Conservation (phyloP, 2,888 invertebrate genomes). For the Platynereis dumerilii region DNA sequence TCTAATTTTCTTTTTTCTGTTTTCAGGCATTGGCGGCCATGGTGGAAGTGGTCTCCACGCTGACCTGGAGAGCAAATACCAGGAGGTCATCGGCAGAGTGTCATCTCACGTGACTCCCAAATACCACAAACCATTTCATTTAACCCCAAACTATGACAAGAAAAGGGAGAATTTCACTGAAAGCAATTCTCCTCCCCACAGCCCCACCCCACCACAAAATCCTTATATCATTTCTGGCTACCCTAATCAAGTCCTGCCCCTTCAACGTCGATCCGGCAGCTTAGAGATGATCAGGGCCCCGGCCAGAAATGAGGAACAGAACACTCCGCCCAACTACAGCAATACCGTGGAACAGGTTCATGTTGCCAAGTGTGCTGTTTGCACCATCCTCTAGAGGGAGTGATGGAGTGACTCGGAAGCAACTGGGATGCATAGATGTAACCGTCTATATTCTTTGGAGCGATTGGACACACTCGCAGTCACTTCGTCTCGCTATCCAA, state of each 20-base stretch:
- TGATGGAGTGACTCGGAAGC: no score
- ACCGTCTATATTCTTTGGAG: no score
- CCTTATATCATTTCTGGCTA: no score
- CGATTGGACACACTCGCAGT: no score
- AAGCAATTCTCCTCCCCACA: neutral
- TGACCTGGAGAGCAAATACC: constrained; percentile 58
- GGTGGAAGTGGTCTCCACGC: constrained; percentile 61
- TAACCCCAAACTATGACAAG: constrained; percentile 8
- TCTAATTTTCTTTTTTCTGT: no score
- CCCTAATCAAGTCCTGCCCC: no score
- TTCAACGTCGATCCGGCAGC: neutral
- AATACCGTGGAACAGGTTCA: constrained; percentile 44
- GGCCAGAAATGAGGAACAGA: neutral
- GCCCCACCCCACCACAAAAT: neutral
- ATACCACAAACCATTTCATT: neutral
- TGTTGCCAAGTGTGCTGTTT: constrained; percentile 52
- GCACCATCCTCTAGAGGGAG: constrained; percentile 42
- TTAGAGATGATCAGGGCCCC: neutral
- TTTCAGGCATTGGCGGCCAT: constrained; percentile 61
- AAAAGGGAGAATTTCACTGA: neutral
- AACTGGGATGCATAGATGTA: no score
- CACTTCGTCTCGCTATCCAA: no score
- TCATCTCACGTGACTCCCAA: constrained; percentile 47
- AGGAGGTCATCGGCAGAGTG: constrained; percentile 56
- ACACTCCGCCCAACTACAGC: no score